Conservation (phyloP, 2,113 vertebrate species). For the Meriones unguiculatus region DNA sequence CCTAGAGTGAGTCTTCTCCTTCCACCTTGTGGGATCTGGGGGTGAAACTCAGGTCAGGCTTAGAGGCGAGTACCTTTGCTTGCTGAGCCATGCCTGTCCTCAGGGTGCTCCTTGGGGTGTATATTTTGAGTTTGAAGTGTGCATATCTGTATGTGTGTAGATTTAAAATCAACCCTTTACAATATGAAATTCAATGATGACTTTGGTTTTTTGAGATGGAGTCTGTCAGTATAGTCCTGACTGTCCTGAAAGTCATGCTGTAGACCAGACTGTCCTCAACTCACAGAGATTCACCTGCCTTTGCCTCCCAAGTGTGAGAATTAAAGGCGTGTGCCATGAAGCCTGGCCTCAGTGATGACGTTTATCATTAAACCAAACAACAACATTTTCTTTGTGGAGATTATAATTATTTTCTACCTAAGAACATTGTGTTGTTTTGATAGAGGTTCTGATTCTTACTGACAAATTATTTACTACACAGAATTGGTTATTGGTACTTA, state of each 20-base stretch:
- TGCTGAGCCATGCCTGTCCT: neutral
- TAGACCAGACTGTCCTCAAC: neutral
- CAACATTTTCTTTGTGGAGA: neutral
- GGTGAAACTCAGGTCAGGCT: neutral
- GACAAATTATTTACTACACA: slow-evolving; percentile 31
- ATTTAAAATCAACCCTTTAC: neutral
- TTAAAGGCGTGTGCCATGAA: neutral
- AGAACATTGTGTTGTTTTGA: neutral
- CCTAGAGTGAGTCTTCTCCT: neutral
- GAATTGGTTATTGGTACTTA: neutral
- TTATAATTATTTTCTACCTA: slow-evolving; percentile 22
- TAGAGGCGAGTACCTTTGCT: neutral
- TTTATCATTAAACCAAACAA: slow-evolving; percentile 58
- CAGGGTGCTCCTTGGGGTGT: neutral
- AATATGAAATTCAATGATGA: slow-evolving; percentile 35
- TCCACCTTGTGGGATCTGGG: neutral
- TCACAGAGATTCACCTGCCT: neutral
- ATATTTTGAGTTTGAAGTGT: neutral
- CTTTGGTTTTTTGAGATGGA: neutral
- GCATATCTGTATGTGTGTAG: neutral
- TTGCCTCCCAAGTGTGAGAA: neutral
- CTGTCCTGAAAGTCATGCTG: neutral
- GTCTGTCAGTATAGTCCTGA: too few species aligned
- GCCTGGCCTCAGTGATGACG: neutral
- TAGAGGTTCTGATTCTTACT: neutral